Evolutionary conservation across 1,140 invertebrate species (phyloP).

Genomic region (Megalonaias nervosa): DNA sequence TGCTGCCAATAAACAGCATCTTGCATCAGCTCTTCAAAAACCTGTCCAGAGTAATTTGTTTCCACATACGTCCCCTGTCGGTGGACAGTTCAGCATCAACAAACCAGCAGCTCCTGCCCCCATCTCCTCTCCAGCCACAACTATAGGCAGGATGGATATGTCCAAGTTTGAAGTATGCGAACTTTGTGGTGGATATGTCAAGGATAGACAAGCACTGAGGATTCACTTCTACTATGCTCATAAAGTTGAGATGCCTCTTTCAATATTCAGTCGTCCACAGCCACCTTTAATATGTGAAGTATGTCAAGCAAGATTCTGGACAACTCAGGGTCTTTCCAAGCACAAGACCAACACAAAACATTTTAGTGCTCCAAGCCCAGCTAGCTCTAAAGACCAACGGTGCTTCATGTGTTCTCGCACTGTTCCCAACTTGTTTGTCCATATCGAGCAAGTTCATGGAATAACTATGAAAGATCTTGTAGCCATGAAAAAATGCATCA

Average conservation of each 20-base stretch:
- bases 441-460: conserved; percentile 55
- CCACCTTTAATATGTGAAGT: conserved; percentile 64
- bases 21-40: no score
- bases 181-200: conserved; percentile 69
- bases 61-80: no score
- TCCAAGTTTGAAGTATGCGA: conserved; percentile 67
- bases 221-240: conserved; percentile 70
- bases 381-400: conserved; percentile 24
- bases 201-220: conserved; percentile 64
- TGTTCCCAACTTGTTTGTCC: conserved; percentile 54
- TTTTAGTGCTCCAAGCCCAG: conserved; percentile 1
- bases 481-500: conserved; percentile 57
- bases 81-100: background rate
- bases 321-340: conserved; percentile 65
- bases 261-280: conserved; percentile 53
- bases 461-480: conserved; percentile 52
- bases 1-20: no score
- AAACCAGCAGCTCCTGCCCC: background rate
- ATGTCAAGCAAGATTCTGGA: conserved; percentile 67
- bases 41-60: no score
- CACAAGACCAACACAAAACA: conserved; percentile 50
- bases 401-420: conserved; percentile 54
- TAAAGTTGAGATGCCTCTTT: conserved; percentile 62
- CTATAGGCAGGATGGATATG: conserved; percentile 24
- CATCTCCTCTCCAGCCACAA: background rate